phyloP scores from a whole-genome alignment of 2,888 invertebrate genomes.

The Catocala sponsa region DNA sequence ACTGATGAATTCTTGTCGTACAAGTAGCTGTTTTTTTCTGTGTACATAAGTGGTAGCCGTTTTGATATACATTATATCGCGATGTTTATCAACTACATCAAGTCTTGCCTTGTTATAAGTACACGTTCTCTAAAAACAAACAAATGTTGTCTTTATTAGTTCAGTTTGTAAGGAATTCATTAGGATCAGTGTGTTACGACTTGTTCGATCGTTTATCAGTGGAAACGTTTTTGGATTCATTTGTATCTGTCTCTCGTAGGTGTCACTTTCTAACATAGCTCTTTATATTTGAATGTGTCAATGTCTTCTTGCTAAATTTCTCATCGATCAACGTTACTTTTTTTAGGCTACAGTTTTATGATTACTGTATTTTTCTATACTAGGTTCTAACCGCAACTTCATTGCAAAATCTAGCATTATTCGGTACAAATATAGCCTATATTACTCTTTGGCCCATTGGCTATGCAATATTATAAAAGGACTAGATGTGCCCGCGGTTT shows the following conservation, averaged over 20 bases:
- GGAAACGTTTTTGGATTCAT: constrained; percentile 49
- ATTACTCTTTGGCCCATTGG: too few species aligned
- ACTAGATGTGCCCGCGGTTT: too few species aligned
- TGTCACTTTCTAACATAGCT: constrained; percentile 43
- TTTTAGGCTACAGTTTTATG: background rate
- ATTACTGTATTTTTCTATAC: background rate
- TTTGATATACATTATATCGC: background rate
- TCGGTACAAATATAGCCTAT: too few species aligned
- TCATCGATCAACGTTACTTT: constrained; percentile 14
- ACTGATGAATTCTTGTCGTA: constrained; percentile 13
- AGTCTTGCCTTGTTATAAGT: background rate
- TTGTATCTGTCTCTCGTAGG: constrained; percentile 52
- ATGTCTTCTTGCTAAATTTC: constrained; percentile 15
- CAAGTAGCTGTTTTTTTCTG: background rate
- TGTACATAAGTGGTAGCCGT: background rate
- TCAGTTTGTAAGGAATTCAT: constrained; percentile 27
- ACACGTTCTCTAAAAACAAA: background rate
- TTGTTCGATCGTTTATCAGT: constrained; percentile 50
- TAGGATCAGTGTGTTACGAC: constrained; percentile 21
- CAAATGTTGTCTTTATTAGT: constrained; percentile 11
- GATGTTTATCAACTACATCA: constrained; percentile 2
- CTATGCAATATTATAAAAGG: too few species aligned
- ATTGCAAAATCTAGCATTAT: too few species aligned
- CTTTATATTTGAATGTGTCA: constrained; percentile 40
- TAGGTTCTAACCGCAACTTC: background rate